Conservation (phyloP, 2,113 vertebrate species). For the Geococcyx californianus region DNA sequence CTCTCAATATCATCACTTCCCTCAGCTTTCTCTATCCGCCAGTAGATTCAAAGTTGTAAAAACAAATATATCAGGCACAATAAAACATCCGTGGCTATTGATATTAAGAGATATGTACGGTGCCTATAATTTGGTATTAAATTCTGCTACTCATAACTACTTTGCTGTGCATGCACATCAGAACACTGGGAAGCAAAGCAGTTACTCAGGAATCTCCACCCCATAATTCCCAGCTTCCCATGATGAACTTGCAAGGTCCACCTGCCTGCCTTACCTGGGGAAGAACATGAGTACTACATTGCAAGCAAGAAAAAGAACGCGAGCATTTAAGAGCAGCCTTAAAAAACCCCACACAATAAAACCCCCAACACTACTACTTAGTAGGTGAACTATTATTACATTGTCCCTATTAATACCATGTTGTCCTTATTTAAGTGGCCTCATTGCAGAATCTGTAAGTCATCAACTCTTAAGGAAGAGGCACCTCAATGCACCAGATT, state of each 20-base stretch:
- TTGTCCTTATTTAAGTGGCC: neutral
- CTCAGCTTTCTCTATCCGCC: neutral
- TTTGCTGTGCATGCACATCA: slow-evolving; percentile 59
- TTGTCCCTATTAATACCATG: neutral
- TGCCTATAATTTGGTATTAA: neutral
- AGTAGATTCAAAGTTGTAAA: neutral
- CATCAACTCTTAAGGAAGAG: neutral
- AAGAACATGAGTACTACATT: slow-evolving; percentile 71
- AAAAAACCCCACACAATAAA: neutral
- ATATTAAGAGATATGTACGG: neutral
- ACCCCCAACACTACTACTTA: neutral
- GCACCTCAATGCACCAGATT: neutral
- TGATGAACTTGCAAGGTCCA: slow-evolving; percentile 73
- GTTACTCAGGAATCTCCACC: slow-evolving; percentile 83
- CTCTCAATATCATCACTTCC: neutral
- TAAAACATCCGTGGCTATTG: neutral
- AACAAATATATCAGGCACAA: neutral
- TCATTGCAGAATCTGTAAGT: neutral
- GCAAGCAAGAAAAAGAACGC: slow-evolving; percentile 3
- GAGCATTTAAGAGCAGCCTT: neutral
- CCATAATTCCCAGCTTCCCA: slow-evolving; percentile 81
- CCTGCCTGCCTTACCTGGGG: slow-evolving; percentile 72
- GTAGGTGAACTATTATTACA: neutral
- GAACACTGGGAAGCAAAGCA: slow-evolving; percentile 68
- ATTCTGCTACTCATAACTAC: slow-evolving; percentile 34